Percentiles rank a stretch among this genome's conserved stretches.
These are phyloP conservation scores for Hemicrepidius hirtus DNA, from an alignment of 2,888 invertebrate species.

Conservation along the genomic window DNA sequence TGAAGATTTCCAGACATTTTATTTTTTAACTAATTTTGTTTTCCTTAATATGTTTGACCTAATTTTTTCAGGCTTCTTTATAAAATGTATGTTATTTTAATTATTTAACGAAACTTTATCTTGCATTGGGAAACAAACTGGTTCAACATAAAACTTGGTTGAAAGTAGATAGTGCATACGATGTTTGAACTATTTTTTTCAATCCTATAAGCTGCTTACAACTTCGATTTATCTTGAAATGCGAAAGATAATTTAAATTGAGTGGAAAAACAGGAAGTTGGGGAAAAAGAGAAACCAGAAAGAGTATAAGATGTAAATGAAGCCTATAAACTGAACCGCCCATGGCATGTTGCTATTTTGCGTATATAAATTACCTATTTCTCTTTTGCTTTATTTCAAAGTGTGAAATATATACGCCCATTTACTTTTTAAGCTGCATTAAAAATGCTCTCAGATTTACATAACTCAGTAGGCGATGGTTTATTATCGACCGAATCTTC, in stretches of 20 bases:
- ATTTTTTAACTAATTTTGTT: too few relatives aligned
- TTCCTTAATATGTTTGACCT: too few relatives aligned
- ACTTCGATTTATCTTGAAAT: conserved; percentile 7
- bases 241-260: conserved; percentile 26
- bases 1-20: too few relatives aligned
- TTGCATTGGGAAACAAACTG: too few relatives aligned
- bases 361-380: conserved; percentile 22
- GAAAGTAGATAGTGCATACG: too few relatives aligned
- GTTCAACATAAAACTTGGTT: too few relatives aligned
- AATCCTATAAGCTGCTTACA: neutral
- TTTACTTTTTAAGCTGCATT: conserved; percentile 15
- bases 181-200: neutral
- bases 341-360: conserved; percentile 25
- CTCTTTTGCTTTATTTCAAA: conserved; percentile 20
- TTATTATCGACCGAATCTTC: too few relatives aligned
- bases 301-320: conserved; percentile 31
- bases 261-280: conserved; percentile 22
- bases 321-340: conserved; percentile 34
- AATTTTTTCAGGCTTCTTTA: too few relatives aligned
- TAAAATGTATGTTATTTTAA: too few relatives aligned
- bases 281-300: conserved; percentile 24
- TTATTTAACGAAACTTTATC: too few relatives aligned
- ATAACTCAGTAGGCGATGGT: neutral
- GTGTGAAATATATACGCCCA: conserved; percentile 27
- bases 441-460: neutral